A percentile compares a stretch with the other conserved stretches of the same genome.
Conservation (phyloP, 2,797 vertebrate genomes). For the Muraenolepis orangiensis region DNA sequence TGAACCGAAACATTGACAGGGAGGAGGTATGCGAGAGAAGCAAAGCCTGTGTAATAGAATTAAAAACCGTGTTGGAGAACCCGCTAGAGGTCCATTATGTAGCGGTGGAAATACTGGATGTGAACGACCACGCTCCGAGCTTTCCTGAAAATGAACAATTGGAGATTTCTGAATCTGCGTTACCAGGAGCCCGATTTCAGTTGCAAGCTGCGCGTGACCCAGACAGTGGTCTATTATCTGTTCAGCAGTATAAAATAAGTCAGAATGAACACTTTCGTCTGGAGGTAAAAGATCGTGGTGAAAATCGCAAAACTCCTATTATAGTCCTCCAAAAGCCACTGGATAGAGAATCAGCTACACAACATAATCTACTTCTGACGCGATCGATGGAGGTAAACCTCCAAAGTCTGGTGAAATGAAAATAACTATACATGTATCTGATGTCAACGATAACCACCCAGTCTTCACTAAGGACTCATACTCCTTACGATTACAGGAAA, state of each 20-base stretch:
- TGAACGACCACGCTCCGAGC: not conserved
- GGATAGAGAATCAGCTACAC: not conserved
- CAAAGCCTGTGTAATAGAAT: not conserved
- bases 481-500: too few species aligned
- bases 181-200: not conserved
- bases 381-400: too few species aligned
- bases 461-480: too few species aligned
- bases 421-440: too few species aligned
- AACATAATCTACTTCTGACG: too few species aligned
- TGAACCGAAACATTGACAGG: slow-evolving; percentile 52
- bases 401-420: too few species aligned
- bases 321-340: not conserved
- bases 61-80: not conserved
- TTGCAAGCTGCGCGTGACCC: not conserved
- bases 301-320: not conserved
- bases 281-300: not conserved
- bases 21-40: slow-evolving; percentile 52
- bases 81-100: slow-evolving; percentile 11
- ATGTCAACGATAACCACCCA: too few species aligned
- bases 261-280: not conserved
- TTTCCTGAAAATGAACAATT: not conserved
- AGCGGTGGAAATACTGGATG: not conserved
- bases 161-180: not conserved
- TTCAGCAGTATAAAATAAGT: not conserved
- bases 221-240: not conserved